phyloP scores from a whole-genome alignment of 2,797 vertebrate genomes.

The Malacoraja senta region DNA sequence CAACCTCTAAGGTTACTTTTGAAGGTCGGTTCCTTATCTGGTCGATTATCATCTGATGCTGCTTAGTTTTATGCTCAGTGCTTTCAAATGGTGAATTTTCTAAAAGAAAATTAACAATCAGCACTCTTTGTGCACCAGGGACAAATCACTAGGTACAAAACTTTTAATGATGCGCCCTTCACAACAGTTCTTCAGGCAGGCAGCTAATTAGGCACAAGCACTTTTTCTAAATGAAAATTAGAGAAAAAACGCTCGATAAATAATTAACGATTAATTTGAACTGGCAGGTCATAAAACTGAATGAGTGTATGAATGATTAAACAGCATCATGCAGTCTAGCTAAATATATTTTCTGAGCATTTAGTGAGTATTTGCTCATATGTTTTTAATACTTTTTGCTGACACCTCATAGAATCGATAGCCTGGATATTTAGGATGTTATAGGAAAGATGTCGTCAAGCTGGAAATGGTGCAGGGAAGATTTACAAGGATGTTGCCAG shows the following conservation, averaged over 20 bases:
- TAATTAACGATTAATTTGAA: neutral
- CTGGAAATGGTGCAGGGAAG: too few species aligned
- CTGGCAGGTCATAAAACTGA: neutral
- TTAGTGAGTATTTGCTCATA: neutral
- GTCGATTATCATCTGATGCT: neutral
- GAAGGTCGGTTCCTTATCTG: neutral
- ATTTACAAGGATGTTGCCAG: too few species aligned
- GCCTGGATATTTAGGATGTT: too few species aligned
- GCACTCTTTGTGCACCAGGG: neutral
- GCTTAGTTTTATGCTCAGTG: neutral
- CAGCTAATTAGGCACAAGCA: neutral
- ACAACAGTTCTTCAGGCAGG: neutral
- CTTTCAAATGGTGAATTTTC: neutral
- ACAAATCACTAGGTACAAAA: neutral
- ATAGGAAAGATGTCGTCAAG: too few species aligned
- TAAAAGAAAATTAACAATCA: neutral
- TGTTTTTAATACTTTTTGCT: neutral
- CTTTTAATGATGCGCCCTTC: neutral
- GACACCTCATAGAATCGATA: neutral
- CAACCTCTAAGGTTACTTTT: neutral
- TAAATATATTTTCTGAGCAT: neutral
- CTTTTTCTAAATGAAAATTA: neutral
- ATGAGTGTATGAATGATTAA: neutral
- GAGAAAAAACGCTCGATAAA: neutral
- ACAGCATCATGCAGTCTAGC: neutral